Base-by-base conservation (phyloP, 2,113 vertebrate genomes). In the Eptesicus fuscus region DNA sequence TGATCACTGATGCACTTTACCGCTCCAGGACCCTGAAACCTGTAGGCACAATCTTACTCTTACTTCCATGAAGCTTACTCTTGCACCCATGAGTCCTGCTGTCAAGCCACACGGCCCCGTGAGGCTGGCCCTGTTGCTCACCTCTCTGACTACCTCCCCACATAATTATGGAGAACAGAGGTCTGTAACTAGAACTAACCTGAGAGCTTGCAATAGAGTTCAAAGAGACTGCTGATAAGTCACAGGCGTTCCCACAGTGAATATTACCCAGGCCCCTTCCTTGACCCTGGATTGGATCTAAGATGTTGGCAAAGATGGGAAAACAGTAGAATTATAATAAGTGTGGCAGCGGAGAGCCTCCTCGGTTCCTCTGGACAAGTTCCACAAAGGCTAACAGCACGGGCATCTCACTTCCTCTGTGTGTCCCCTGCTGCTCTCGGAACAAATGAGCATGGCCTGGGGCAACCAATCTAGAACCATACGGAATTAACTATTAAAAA, bases 141-240 rank as follows among this genome's bases (percentile, higher is more conserved):
- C 89, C 67, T 88, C 71, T 83, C 53, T 83, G 61, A 79, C 42
- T 82, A 35, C 3, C 37, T 90, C 73, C 10, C 56, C 40, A 79
- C 77, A 73, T 84, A 84, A 88, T 90, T 85, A 70, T 5, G 94
- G 88, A 84, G 40, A 82, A 25, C 53, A 88, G 73, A 91, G 25
- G 35, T 80, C 78, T 78, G 22, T 70, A 40, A 85, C 85, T 73
- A 47, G 17, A 84, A 42, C 71, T 32, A 69, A 28, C 70, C 40
- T 12, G 53, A 63, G 17, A 83, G 7, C 63, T 65, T 44, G 44
- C 5, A 51, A 18, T n/a, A 49, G 44, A 77, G 59, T 88, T 44
- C 37, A 47, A 59, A 94, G 35, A 90, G 59, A 79, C 47, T 44
- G 56, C 63, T 44, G 78, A 90, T 51, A 63, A 67, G 30, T 35